Conservation (phyloP, 1,140 invertebrate genomes). For the Melanaphis sacchari region DNA sequence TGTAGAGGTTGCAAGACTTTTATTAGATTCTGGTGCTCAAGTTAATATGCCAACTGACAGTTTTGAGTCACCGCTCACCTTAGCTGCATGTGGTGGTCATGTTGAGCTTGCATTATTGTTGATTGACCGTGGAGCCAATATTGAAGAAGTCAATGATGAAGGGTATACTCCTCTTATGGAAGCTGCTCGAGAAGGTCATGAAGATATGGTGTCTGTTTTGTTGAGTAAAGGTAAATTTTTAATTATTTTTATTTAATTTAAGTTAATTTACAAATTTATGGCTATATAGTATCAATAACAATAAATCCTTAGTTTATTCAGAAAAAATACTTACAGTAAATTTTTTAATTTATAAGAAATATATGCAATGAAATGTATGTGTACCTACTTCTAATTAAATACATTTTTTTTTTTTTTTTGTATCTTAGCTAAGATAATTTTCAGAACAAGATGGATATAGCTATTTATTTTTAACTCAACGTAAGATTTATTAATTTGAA, state of each 20-base stretch:
- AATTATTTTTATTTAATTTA: not conserved
- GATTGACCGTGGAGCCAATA: slow-evolving; percentile 95
- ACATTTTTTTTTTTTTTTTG: too few species aligned
- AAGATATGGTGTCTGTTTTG: slow-evolving; percentile 96
- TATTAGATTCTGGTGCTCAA: slow-evolving; percentile 96
- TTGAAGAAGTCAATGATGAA: slow-evolving; percentile 99
- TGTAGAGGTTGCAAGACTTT: slow-evolving; percentile 86
- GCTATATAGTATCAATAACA: not conserved
- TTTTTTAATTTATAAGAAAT: not conserved
- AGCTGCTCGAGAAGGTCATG: slow-evolving; percentile 96
- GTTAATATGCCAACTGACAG: slow-evolving; percentile 99
- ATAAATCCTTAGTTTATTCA: not conserved
- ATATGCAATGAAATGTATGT: too few species aligned
- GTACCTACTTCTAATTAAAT: too few species aligned
- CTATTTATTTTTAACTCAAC: too few species aligned
- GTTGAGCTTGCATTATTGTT: slow-evolving; percentile 94
- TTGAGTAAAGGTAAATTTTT: slow-evolving; percentile 78
- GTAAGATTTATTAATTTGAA: too few species aligned
- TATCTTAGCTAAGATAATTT: too few species aligned
- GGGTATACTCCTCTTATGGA: slow-evolving; percentile 99
- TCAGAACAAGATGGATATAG: too few species aligned
- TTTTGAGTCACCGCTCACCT: slow-evolving; percentile 97
- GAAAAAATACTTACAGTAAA: not conserved
- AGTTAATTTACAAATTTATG: too few species aligned
- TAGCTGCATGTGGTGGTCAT: slow-evolving; percentile 98